Evolutionary conservation across 2,888 invertebrate species (phyloP).

Genomic region (Drosophila paucipuncta): DNA sequence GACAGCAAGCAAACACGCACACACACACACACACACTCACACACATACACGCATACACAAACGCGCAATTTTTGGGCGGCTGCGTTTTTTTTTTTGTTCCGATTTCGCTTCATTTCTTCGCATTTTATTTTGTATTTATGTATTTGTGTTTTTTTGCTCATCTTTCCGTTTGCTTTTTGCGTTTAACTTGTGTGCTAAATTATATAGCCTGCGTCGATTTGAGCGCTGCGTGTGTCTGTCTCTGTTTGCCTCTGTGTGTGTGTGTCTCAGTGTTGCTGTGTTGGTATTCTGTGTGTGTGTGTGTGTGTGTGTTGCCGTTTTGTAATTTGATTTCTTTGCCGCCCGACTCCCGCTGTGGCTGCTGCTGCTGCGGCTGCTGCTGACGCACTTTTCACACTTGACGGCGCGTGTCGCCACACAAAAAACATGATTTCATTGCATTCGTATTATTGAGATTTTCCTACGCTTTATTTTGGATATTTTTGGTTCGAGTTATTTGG

Average conservation of each 20-base stretch:
- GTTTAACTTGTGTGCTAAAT: constrained; percentile 80
- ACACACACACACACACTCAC: constrained; percentile 8
- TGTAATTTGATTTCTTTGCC: constrained; percentile 79
- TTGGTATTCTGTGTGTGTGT: constrained; percentile 26
- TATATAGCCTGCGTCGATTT: constrained; percentile 72
- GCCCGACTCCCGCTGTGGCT: constrained; percentile 53
- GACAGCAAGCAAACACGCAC: constrained; percentile 9
- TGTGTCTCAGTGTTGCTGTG: constrained; percentile 36
- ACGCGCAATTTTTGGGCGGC: constrained; percentile 58
- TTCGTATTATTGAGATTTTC: constrained; percentile 14
- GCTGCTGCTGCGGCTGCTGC: constrained; percentile 51
- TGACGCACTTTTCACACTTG: constrained; percentile 66
- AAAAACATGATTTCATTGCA: constrained; percentile 30
- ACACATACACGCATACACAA: constrained; percentile 21
- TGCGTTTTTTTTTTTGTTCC: constrained; percentile 49
- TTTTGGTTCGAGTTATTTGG: constrained; percentile 14
- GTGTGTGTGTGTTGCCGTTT: constrained; percentile 72
- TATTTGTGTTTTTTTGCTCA: constrained; percentile 36
- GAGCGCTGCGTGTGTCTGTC: constrained; percentile 50
- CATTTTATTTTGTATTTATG: constrained; percentile 44
- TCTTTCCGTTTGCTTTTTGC: constrained; percentile 58
- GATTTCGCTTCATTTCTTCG: constrained; percentile 51
- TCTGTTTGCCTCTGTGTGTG: constrained; percentile 25
- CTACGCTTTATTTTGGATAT: constrained; percentile 40
- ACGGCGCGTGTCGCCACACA: constrained; percentile 21